phyloP scores from a whole-genome alignment of 1,140 invertebrate species.

The Panagrolaimus sp. region DNA sequence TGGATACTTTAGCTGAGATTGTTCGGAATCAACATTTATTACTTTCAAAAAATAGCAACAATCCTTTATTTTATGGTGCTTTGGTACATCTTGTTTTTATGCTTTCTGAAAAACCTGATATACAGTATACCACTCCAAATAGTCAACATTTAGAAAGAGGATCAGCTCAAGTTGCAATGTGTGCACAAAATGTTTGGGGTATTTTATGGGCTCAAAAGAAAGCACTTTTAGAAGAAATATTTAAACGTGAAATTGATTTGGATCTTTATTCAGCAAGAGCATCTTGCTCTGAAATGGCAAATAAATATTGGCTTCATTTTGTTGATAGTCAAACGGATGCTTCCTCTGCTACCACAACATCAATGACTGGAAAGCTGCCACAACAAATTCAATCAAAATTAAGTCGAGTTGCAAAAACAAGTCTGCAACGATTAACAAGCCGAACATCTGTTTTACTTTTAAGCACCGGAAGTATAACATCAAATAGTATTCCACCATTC shows the following conservation, averaged over 20 bases:
- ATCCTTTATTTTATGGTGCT: slow-evolving; percentile 70
- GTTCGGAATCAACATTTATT: slow-evolving; percentile 67
- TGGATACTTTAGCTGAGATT: slow-evolving; percentile 52
- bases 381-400: slow-evolving; percentile 79
- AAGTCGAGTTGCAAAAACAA: slow-evolving; percentile 40
- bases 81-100: slow-evolving; percentile 89
- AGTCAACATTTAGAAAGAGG: slow-evolving; percentile 43
- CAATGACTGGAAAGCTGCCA: slow-evolving; percentile 65
- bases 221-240: slow-evolving; percentile 74
- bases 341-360: slow-evolving; percentile 9
- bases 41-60: slow-evolving; percentile 74
- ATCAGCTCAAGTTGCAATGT: slow-evolving; percentile 66
- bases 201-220: slow-evolving; percentile 93
- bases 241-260: slow-evolving; percentile 74
- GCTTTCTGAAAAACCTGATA: slow-evolving; percentile 68
- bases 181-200: slow-evolving; percentile 89
- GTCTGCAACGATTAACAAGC: slow-evolving; percentile 36
- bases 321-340: slow-evolving; percentile 67
- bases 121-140: slow-evolving; percentile 37
- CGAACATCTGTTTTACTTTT: slow-evolving; percentile 18
- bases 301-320: slow-evolving; percentile 81
- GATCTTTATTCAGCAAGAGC: slow-evolving; percentile 71
- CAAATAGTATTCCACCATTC: slow-evolving; percentile 21
- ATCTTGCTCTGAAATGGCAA: slow-evolving; percentile 76
- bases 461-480: slow-evolving; percentile 6